Conservation (phyloP, 2,888 invertebrate species). For the Dryomyza anilis region DNA sequence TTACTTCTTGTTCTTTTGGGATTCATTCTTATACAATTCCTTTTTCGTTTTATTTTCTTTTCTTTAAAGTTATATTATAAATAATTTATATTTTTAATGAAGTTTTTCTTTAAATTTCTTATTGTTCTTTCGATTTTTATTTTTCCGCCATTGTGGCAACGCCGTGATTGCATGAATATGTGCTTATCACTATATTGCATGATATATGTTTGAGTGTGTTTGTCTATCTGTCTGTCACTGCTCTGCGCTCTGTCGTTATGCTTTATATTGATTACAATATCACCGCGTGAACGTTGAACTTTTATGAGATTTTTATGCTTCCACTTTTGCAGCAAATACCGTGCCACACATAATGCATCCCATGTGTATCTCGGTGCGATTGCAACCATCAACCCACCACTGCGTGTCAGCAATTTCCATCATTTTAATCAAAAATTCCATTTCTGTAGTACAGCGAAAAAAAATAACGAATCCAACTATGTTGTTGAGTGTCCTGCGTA, state of each 20-base stretch:
- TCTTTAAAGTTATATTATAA: too few relatives aligned
- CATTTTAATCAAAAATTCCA: conserved; percentile 9
- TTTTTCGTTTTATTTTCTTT: neutral
- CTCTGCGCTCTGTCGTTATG: neutral
- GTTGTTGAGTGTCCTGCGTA: too few relatives aligned
- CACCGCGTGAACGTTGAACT: neutral
- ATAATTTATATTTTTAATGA: neutral
- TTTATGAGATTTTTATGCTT: conserved; percentile 2
- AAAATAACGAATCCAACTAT: too few relatives aligned
- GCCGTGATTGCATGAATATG: conserved; percentile 1
- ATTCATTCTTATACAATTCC: neutral
- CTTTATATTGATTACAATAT: conserved; percentile 3
- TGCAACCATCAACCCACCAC: neutral
- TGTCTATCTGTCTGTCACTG: too few relatives aligned
- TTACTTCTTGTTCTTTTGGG: neutral
- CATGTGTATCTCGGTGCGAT: neutral
- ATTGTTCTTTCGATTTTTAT: neutral
- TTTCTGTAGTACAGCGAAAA: neutral
- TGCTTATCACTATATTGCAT: neutral
- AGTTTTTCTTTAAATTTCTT: neutral
- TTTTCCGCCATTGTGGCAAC: neutral
- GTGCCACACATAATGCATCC: neutral
- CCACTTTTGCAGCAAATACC: too few relatives aligned
- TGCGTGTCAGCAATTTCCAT: neutral
- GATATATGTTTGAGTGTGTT: neutral